Evolutionary conservation across 2,888 invertebrate species (phyloP).

Genomic region (Drosophila robusta): DNA sequence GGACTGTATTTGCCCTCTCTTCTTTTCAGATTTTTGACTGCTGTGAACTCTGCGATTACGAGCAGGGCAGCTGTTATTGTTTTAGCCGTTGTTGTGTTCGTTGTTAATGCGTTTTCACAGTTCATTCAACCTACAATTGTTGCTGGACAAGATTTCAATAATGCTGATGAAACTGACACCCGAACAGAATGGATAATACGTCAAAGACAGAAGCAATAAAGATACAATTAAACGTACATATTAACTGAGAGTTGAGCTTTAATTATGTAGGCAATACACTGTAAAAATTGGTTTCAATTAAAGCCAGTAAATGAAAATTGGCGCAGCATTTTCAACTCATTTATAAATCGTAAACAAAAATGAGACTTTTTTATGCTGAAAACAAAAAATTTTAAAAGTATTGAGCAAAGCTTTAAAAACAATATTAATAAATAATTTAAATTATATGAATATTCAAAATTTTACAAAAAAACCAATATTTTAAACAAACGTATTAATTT

Average conservation of each 20-base stretch:
- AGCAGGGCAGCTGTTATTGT: conserved; percentile 39
- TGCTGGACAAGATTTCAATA: conserved; percentile 31
- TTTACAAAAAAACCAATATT: no score
- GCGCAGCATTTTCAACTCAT: no score
- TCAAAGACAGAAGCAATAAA: neutral
- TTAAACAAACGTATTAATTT: no score
- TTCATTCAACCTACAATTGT: conserved; percentile 66
- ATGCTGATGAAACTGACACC: conserved; percentile 38
- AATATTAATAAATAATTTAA: no score
- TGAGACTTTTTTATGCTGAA: no score
- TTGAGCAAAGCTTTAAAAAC: no score
- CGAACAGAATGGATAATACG: conserved; percentile 3
- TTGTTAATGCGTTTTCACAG: conserved; percentile 30
- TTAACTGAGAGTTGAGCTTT: neutral
- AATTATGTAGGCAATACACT: neutral
- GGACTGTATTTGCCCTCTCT: conserved; percentile 16
- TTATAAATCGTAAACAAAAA: no score
- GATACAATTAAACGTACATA: conserved; percentile 4
- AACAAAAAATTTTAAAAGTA: no score
- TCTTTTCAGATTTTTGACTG: conserved; percentile 18
- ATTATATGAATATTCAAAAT: no score
- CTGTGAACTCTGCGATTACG: conserved; percentile 50
- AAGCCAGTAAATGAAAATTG: no score
- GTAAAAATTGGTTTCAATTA: neutral
- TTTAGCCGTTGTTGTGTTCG: conserved; percentile 17